A percentile compares a stretch with the other conserved stretches of the same genome.
These are phyloP conservation scores for Plutella xylostella DNA, from an alignment of 2,888 invertebrate genomes.

Conservation along the genomic window DNA sequence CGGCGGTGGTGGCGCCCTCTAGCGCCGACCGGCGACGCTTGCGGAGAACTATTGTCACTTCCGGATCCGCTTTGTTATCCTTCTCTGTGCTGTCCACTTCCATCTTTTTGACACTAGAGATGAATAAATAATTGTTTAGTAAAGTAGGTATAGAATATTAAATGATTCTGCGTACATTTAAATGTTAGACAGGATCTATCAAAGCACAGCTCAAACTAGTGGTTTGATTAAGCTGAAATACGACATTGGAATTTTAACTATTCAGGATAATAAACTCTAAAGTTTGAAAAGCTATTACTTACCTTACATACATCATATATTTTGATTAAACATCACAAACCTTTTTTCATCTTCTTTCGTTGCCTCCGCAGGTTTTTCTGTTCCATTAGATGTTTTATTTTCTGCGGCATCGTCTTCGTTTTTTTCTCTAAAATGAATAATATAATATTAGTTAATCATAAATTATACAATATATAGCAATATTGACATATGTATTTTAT, in stretches of 20 bases:
- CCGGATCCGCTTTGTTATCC: conserved; percentile 20
- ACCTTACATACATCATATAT: neutral
- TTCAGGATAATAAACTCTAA: neutral
- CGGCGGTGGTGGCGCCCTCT: conserved; percentile 42
- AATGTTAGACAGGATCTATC: too few relatives aligned
- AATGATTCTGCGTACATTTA: too few relatives aligned
- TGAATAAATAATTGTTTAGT: neutral
- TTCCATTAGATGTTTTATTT: too few relatives aligned
- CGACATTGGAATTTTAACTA: too few relatives aligned
- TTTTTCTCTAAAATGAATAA: neutral
- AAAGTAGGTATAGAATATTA: too few relatives aligned
- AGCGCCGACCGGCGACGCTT: conserved; percentile 49
- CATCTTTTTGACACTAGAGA: conserved; percentile 17
- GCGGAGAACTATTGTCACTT: conserved; percentile 21
- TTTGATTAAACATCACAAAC: neutral
- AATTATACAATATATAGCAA: too few relatives aligned
- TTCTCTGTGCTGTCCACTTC: conserved; percentile 23
- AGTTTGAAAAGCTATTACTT: neutral
- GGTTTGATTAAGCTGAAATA: too few relatives aligned
- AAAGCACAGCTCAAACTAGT: too few relatives aligned
- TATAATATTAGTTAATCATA: too few relatives aligned
- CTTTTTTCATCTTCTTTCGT: neutral
- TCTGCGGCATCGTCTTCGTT: neutral
- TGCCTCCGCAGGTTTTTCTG: too few relatives aligned
- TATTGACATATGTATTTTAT: too few relatives aligned